phyloP scores from a whole-genome alignment of 2,113 vertebrate species.

The Solea senegalensis region DNA sequence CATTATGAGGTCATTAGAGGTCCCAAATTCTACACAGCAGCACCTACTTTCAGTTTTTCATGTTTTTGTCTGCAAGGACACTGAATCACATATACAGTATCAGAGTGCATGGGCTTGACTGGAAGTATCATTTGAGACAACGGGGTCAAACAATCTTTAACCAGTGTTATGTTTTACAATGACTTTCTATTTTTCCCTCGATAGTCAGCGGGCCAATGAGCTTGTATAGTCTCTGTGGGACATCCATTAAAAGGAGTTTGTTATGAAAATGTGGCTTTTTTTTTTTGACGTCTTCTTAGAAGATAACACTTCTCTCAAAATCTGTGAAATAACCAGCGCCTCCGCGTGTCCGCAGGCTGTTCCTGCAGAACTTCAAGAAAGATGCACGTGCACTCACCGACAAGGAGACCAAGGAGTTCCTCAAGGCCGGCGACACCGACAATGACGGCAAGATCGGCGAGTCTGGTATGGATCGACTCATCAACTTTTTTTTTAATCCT shows the following conservation, averaged over 20 bases:
- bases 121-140: not conserved
- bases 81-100: no score
- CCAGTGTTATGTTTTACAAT: not conserved
- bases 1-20: no score
- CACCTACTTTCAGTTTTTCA: no score
- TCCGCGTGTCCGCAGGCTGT: conserved; percentile 66
- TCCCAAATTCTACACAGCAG: no score
- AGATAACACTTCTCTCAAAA: not conserved
- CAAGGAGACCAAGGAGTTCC: conserved; percentile 79
- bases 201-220: not conserved
- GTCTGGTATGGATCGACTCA: conserved; percentile 65
- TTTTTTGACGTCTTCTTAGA: no score
- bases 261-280: no score
- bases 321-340: not conserved
- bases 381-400: conserved; percentile 78
- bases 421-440: conserved; percentile 82
- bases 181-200: not conserved
- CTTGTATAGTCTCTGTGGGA: not conserved
- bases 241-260: no score
- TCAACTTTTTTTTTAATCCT: not conserved
- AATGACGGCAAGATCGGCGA: conserved; percentile 85
- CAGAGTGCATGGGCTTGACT: not conserved
- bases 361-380: conserved; percentile 83
- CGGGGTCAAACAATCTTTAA: conserved; percentile 21
- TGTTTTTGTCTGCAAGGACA: no score